phyloP scores from a whole-genome alignment of 2,113 vertebrate genomes.

The Nettapus auritus region DNA sequence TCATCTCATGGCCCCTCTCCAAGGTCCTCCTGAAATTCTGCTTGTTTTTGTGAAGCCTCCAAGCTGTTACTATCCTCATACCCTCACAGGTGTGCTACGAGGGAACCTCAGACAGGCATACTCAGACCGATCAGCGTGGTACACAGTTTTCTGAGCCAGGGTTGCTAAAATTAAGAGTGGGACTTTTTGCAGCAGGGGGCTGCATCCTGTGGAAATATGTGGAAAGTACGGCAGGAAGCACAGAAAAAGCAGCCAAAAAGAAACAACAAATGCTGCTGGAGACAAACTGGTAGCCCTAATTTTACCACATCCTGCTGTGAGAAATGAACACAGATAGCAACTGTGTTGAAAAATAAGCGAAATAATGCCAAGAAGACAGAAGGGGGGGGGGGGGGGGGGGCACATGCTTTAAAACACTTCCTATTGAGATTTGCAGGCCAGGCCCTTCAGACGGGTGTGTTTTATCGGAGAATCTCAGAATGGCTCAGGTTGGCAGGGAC shows the following conservation, averaged over 20 bases:
- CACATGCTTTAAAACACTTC: neutral
- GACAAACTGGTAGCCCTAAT: neutral
- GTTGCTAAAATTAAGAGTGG: neutral
- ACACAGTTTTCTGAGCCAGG: neutral
- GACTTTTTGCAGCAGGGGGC: neutral
- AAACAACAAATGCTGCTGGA: neutral
- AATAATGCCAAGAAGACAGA: neutral
- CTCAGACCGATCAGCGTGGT: neutral
- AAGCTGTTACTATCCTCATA: neutral
- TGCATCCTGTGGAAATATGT: neutral
- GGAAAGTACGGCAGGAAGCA: neutral
- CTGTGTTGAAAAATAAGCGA: neutral
- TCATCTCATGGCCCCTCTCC: fast-evolving
- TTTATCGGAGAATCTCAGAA: neutral
- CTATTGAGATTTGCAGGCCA: neutral
- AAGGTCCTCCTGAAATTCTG: neutral
- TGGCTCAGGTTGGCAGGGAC: neutral
- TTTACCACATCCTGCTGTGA: neutral
- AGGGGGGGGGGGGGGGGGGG: neutral
- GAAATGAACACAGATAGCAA: neutral
- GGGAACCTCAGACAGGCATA: neutral
- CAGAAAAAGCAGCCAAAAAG: neutral
- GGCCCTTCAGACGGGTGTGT: neutral
- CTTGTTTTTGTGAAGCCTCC: neutral
- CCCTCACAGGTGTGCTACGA: fast-evolving